phyloP scores from a whole-genome alignment of 2,797 vertebrate genomes.

The Lepus oiostolus region DNA sequence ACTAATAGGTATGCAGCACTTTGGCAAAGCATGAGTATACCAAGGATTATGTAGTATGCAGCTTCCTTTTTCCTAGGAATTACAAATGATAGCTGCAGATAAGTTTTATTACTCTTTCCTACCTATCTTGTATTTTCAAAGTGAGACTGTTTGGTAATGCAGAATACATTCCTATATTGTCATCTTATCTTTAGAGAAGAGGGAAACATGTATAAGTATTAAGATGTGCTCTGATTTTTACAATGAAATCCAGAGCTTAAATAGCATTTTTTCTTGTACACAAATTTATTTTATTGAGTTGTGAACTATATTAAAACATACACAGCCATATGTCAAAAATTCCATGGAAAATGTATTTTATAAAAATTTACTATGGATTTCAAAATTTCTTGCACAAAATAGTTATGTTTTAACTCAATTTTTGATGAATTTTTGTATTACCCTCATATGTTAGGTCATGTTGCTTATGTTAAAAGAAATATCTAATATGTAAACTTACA shows the following conservation, averaged over 20 bases:
- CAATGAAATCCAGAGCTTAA: conserved; percentile 1
- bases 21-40: background rate
- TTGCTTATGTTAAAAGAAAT: conserved; percentile 42
- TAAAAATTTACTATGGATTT: no score
- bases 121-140: background rate
- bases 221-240: conserved; percentile 24
- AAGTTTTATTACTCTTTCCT: background rate
- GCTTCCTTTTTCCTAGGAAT: background rate
- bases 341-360: no score
- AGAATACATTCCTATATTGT: background rate
- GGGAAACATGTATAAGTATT: background rate
- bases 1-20: background rate
- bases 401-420: no score
- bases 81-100: background rate
- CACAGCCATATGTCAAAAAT: background rate
- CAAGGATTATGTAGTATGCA: background rate
- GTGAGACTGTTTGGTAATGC: conserved; percentile 26
- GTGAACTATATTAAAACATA: background rate
- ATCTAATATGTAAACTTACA: conserved; percentile 4
- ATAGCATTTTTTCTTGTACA: conserved; percentile 2
- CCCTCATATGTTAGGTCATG: background rate
- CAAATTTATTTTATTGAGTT: background rate
- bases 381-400: no score
- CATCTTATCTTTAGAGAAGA: conserved; percentile 19
- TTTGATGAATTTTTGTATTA: no score